Evolutionary conservation across 2,888 invertebrate genomes (phyloP).

Genomic region (Bombylius major): DNA sequence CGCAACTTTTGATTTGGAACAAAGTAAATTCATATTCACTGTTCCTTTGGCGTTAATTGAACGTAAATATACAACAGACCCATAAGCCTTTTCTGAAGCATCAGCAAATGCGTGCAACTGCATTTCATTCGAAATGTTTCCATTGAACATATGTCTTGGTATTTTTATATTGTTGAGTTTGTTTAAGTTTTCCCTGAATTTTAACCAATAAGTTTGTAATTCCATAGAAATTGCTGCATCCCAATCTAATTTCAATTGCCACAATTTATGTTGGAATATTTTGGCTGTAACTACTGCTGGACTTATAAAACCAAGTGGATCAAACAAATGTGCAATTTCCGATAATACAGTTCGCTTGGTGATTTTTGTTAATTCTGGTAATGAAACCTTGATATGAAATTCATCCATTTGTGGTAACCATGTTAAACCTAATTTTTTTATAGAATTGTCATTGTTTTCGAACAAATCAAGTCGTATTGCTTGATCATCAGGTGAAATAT

Average conservation of each 20-base stretch:
- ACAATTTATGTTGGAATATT: slow-evolving; percentile 10
- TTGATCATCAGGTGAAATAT: background rate
- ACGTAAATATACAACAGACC: background rate
- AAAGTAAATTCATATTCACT: background rate
- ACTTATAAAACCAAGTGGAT: slow-evolving; percentile 9
- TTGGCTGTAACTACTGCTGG: slow-evolving; percentile 11
- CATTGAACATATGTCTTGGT: background rate
- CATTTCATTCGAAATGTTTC: background rate
- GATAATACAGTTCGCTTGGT: slow-evolving; percentile 6
- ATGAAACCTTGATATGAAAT: slow-evolving; percentile 2
- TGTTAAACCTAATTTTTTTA: slow-evolving; percentile 7
- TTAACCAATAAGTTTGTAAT: no score
- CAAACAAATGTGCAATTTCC: slow-evolving; percentile 9
- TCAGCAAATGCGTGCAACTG: background rate
- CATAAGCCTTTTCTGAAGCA: background rate
- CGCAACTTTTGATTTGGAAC: background rate
- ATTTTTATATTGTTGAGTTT: no score
- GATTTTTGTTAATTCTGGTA: background rate
- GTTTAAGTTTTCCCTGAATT: no score
- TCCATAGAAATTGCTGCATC: background rate
- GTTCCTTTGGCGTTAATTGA: background rate
- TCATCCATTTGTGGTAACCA: slow-evolving; percentile 9
- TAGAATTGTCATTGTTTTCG: background rate
- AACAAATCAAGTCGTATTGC: background rate
- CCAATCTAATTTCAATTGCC: slow-evolving; percentile 2